Conservation (phyloP, 2,113 vertebrate species). For the Lagopus muta region DNA sequence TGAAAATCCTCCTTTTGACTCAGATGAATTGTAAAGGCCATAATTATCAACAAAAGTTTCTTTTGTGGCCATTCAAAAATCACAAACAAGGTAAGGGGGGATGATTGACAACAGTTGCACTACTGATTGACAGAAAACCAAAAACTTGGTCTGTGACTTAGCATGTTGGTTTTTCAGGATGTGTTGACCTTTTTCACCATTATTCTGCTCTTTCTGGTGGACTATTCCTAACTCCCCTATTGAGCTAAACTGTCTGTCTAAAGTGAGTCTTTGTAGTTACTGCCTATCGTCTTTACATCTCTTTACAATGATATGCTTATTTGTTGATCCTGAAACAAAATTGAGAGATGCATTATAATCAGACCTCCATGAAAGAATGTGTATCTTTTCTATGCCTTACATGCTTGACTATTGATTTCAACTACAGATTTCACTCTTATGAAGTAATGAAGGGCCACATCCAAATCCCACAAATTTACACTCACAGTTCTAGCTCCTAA, state of each 20-base stretch:
- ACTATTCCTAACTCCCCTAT: constrained; percentile 27
- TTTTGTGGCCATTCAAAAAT: constrained; percentile 63
- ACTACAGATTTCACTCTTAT: constrained; percentile 16
- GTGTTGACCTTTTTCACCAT: constrained; percentile 40
- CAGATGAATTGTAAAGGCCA: constrained; percentile 24
- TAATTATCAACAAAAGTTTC: constrained; percentile 53
- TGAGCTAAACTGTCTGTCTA: constrained; percentile 35
- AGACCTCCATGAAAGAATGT: constrained; percentile 54
- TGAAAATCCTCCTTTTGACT: constrained; percentile 53
- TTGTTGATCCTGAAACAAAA: constrained; percentile 44
- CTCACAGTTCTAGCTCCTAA: constrained; percentile 14
- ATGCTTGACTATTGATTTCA: constrained; percentile 48
- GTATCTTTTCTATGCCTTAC: constrained; percentile 15
- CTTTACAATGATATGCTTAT: constrained; percentile 38
- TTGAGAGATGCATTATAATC: constrained; percentile 34
- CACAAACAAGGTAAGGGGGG: constrained; percentile 35
- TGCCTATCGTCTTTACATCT: constrained; percentile 13
- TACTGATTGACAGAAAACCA: constrained; percentile 47
- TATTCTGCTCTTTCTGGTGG: constrained; percentile 36
- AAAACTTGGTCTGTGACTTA: constrained; percentile 51
- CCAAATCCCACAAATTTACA: constrained; percentile 34
- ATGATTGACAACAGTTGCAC: constrained; percentile 53
- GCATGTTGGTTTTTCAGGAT: constrained; percentile 56
- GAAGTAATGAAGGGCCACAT: constrained; percentile 41
- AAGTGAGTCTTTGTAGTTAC: constrained; percentile 56